Percentiles rank a stretch among this genome's conserved stretches.
Evolutionary conservation across 37 sponge, comb jelly and placozoan genomes (phyloP).

Genomic region (Petrosia ficiformis): DNA sequence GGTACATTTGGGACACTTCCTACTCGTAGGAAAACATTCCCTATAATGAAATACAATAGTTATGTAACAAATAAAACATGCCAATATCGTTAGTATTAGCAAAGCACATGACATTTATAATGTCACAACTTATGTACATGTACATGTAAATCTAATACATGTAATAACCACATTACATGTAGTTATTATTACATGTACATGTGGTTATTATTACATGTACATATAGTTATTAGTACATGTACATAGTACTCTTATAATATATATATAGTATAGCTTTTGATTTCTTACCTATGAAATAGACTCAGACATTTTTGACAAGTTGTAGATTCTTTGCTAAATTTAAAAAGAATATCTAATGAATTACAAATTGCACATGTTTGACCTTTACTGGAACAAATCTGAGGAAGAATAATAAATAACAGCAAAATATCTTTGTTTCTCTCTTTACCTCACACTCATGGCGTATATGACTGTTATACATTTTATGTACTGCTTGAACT

Average conservation of each 20-base stretch:
- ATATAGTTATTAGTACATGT: neutral
- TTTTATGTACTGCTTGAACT: slow-evolving; percentile 48
- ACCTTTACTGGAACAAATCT: neutral
- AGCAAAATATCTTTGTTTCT: neutral
- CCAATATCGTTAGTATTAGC: no score
- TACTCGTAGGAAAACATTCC: no score
- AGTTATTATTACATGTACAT: neutral
- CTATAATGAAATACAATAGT: no score
- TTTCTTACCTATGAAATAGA: neutral
- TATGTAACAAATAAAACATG: no score
- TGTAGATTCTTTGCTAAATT: neutral
- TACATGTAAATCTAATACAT: neutral
- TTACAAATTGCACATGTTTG: neutral
- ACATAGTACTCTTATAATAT: no score
- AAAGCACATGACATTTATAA: neutral
- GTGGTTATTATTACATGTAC: neutral
- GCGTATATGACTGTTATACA: slow-evolving; percentile 55
- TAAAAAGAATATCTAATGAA: neutral
- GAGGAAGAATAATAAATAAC: neutral
- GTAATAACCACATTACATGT: neutral
- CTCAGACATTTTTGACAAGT: neutral
- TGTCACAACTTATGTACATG: neutral
- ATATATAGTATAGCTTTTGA: no score
- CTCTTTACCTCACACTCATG: slow-evolving; percentile 51
- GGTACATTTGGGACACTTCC: no score